Percentiles rank a stretch among this genome's conserved stretches.
Evolutionary conservation across 2,888 invertebrate genomes (phyloP).

Genomic region (Erpobdella octoculata): DNA sequence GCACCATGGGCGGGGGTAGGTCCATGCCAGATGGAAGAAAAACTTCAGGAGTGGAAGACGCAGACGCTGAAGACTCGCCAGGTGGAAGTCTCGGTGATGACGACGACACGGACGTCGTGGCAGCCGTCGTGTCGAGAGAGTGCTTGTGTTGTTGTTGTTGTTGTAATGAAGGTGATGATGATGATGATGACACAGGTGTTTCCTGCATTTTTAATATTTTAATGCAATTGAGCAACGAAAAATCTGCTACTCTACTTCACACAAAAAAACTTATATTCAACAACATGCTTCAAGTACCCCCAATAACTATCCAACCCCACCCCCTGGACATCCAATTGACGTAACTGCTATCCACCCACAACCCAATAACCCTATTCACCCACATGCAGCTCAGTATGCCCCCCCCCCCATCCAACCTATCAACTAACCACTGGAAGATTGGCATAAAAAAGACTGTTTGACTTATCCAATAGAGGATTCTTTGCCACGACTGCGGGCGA

Average conservation of each 20-base stretch:
- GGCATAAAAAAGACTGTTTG: slow-evolving; percentile 17
- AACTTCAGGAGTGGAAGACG: background rate
- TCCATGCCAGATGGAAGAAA: background rate
- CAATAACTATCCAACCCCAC: too few species aligned
- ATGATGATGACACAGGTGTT: background rate
- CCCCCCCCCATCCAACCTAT: too few species aligned
- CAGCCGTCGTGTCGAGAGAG: background rate
- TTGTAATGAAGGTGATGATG: too few species aligned
- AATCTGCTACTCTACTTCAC: too few species aligned
- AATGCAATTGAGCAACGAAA: too few species aligned
- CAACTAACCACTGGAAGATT: slow-evolving; percentile 10
- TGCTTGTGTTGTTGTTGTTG: background rate
- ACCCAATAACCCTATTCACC: too few species aligned
- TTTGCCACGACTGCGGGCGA: background rate
- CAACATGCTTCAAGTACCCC: too few species aligned
- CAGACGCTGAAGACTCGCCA: background rate
- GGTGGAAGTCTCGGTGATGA: background rate
- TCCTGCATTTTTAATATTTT: too few species aligned
- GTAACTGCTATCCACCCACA: too few species aligned
- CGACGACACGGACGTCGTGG: background rate
- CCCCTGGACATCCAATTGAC: too few species aligned
- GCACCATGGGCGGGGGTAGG: slow-evolving; percentile 22
- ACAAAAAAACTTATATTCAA: too few species aligned
- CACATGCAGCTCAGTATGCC: too few species aligned
- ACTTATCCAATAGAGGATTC: background rate